Conservation (phyloP, 2,797 vertebrate genomes). For the Chelmon rostratus region DNA sequence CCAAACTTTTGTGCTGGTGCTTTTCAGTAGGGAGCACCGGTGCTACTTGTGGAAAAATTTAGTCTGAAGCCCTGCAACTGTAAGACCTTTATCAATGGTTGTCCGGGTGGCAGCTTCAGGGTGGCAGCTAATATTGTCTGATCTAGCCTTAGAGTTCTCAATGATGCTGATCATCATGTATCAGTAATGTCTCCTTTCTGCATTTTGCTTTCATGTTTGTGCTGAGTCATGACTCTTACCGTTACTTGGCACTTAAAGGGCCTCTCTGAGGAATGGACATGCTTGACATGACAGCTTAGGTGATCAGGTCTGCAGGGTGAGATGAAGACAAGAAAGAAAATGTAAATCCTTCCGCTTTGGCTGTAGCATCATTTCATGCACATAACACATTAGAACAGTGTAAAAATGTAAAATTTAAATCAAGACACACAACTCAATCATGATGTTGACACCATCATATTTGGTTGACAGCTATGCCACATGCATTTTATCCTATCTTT, state of each 20-base stretch:
- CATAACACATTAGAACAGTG: neutral
- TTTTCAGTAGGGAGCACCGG: too few relatives aligned
- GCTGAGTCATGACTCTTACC: constrained; percentile 76
- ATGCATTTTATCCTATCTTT: neutral
- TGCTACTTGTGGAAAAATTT: too few relatives aligned
- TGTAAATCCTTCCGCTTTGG: neutral
- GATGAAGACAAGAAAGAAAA: constrained; percentile 51
- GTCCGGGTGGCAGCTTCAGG: too few relatives aligned
- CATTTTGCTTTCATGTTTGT: neutral
- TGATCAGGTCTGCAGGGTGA: constrained; percentile 93
- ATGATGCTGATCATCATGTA: neutral
- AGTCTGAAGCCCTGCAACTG: too few relatives aligned
- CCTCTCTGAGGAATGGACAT: constrained; percentile 98
- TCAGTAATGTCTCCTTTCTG: neutral
- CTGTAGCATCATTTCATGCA: constrained; percentile 4
- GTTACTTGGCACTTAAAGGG: constrained; percentile 99
- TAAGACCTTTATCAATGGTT: too few relatives aligned
- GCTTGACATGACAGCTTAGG: constrained; percentile 99
- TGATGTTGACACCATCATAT: neutral
- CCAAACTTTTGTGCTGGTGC: too few relatives aligned
- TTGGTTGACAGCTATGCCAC: neutral
- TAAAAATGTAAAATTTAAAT: neutral
- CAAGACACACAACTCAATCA: neutral
- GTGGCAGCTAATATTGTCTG: too few relatives aligned
- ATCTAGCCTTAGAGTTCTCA: neutral